A percentile compares a stretch with the other conserved stretches of the same genome.
Evolutionary conservation across 2,797 vertebrate species (phyloP).

Genomic region (Myotis pilosus): DNA sequence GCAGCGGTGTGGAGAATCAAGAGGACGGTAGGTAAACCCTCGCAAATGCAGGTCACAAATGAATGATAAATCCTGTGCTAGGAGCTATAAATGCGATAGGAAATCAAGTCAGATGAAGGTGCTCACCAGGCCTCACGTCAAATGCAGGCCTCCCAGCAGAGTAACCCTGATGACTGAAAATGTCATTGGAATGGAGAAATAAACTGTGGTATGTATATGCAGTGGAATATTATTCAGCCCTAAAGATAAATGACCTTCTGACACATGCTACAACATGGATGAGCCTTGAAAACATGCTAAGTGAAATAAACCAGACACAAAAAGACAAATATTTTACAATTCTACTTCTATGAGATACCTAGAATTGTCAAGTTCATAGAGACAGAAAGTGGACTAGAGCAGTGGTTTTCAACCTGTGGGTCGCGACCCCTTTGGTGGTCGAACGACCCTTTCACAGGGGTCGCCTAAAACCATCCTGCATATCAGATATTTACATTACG

Average conservation of each 20-base stretch:
- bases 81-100: not conserved
- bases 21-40: not conserved
- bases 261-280: fast-evolving
- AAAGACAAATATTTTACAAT: not conserved
- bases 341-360: not conserved
- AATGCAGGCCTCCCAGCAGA: not conserved
- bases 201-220: not conserved
- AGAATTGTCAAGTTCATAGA: not conserved
- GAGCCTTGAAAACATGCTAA: not conserved
- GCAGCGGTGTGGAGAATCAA: not conserved
- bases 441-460: too few species aligned
- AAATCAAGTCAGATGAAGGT: not conserved
- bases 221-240: not conserved
- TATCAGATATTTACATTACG: too few species aligned
- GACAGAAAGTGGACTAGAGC: not conserved
- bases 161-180: not conserved
- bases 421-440: too few species aligned
- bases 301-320: not conserved
- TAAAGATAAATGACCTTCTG: not conserved
- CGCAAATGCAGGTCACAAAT: too few species aligned
- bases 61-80: not conserved
- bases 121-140: not conserved
- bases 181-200: not conserved
- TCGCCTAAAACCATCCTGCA: too few species aligned
- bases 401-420: too few species aligned